Evolutionary conservation across 2,113 vertebrate genomes (phyloP).

Genomic region (Cephalopholis sonnerati): DNA sequence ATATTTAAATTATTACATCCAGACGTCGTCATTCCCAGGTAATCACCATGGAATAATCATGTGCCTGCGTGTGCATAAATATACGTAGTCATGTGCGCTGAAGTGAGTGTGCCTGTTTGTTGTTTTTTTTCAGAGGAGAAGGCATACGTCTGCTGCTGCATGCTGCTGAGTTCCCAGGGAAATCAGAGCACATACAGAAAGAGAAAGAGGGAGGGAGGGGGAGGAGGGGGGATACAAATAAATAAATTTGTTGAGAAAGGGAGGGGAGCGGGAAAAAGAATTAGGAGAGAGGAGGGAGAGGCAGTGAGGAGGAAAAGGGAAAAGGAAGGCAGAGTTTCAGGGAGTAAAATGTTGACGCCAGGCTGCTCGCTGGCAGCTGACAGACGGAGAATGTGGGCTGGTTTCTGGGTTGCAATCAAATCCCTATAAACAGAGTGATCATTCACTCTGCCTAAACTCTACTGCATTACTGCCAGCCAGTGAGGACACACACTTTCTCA

Average conservation of each 20-base stretch:
- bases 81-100: background rate
- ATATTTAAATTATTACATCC: slow-evolving; percentile 71
- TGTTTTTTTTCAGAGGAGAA: slow-evolving; percentile 10
- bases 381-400: slow-evolving; percentile 70
- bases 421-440: slow-evolving; percentile 83
- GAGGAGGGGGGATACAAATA: slow-evolving; percentile 27
- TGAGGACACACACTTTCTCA: slow-evolving; percentile 46
- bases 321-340: slow-evolving; percentile 65
- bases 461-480: slow-evolving; percentile 63
- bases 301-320: slow-evolving; percentile 37
- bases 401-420: slow-evolving; percentile 79
- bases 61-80: slow-evolving; percentile 1
- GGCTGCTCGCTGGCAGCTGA: slow-evolving; percentile 72
- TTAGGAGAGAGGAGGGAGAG: slow-evolving; percentile 47
- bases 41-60: slow-evolving; percentile 55
- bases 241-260: slow-evolving; percentile 63
- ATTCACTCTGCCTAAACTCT: slow-evolving; percentile 77
- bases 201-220: slow-evolving; percentile 4
- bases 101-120: slow-evolving; percentile 6
- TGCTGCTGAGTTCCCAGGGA: slow-evolving; percentile 73
- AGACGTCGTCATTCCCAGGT: slow-evolving; percentile 60
- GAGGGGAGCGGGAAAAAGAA: slow-evolving; percentile 57
- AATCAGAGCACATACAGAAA: slow-evolving; percentile 72
- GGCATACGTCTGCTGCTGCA: slow-evolving; percentile 42
- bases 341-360: slow-evolving; percentile 72